phyloP scores from a whole-genome alignment of 2,113 vertebrate species.

The Lota lota region DNA sequence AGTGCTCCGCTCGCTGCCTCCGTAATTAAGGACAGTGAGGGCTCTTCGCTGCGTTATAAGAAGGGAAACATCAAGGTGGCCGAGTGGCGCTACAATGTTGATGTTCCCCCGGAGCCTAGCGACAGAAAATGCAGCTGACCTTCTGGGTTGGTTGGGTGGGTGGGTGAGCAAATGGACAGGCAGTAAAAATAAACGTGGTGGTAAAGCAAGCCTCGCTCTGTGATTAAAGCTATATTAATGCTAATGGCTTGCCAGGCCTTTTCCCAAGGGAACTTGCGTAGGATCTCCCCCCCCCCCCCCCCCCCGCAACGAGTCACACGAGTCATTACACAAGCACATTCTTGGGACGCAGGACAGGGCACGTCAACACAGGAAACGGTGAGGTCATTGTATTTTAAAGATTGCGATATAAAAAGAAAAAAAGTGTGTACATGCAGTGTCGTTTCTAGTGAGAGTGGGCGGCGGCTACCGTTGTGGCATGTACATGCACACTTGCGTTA shows the following conservation, averaged over 20 bases:
- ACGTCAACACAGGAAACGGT: too few relatives aligned
- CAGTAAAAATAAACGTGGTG: constrained; percentile 72
- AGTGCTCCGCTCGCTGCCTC: too few relatives aligned
- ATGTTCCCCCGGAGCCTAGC: constrained; percentile 17
- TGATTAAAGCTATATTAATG: constrained; percentile 67
- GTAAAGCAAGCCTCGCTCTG: constrained; percentile 64
- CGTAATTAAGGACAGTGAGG: too few relatives aligned
- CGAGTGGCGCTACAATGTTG: constrained; percentile 39
- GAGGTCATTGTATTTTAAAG: too few relatives aligned
- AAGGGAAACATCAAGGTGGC: constrained; percentile 40
- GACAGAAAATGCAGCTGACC: constrained; percentile 56
- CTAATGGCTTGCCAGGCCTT: constrained; percentile 60
- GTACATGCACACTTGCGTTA: too few relatives aligned
- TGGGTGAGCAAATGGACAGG: constrained; percentile 42
- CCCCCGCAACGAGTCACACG: constrained; percentile 46
- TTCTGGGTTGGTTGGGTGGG: constrained; percentile 30
- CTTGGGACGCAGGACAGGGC: constrained; percentile 1
- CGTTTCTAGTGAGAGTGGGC: too few relatives aligned
- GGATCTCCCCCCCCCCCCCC: too few relatives aligned
- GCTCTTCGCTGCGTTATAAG: too few relatives aligned
- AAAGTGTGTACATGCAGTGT: too few relatives aligned
- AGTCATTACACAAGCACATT: constrained; percentile 49
- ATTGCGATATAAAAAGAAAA: too few relatives aligned
- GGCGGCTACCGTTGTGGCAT: too few relatives aligned
- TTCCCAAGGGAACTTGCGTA: constrained; percentile 1